Percentiles rank a stretch among this genome's conserved stretches.
Conservation (phyloP, 1,140 invertebrate species). For the Drosophila nasuta region DNA sequence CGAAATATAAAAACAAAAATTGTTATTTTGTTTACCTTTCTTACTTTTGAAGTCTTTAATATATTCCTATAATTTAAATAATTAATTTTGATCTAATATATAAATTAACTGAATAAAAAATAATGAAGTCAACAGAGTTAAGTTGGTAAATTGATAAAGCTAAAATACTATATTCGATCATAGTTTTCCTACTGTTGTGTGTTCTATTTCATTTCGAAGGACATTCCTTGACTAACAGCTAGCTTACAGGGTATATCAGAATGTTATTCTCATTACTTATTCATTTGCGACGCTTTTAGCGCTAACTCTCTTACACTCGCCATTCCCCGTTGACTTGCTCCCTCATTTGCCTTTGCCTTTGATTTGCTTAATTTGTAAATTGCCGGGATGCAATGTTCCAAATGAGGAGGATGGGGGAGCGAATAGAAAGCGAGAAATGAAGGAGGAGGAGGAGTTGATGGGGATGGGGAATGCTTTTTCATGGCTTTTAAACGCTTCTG, state of each 20-base stretch:
- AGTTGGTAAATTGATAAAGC: too few relatives aligned
- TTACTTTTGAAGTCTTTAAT: too few relatives aligned
- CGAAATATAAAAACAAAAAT: too few relatives aligned
- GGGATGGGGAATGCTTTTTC: slow-evolving; percentile 49
- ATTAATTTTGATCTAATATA: too few relatives aligned
- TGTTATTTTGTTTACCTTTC: too few relatives aligned
- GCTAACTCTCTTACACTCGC: slow-evolving; percentile 49
- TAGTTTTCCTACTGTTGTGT: too few relatives aligned
- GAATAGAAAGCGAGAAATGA: not conserved
- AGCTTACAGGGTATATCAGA: slow-evolving; percentile 31
- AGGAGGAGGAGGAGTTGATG: not conserved
- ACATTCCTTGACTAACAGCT: not conserved
- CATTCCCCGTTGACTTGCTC: slow-evolving; percentile 24
- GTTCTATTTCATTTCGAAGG: not conserved
- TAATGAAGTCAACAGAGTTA: too few relatives aligned
- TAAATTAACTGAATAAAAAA: too few relatives aligned
- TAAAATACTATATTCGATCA: too few relatives aligned
- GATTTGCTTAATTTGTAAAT: slow-evolving; percentile 82
- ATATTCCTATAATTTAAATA: too few relatives aligned
- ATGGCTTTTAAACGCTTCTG: slow-evolving; percentile 78
- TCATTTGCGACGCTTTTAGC: slow-evolving; percentile 78
- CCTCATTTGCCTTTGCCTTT: slow-evolving; percentile 53
- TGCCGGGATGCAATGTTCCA: slow-evolving; percentile 41
- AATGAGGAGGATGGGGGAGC: not conserved
- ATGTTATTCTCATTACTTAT: slow-evolving; percentile 68